phyloP scores from a whole-genome alignment of 2,797 vertebrate genomes.

The Rhinella marina region DNA sequence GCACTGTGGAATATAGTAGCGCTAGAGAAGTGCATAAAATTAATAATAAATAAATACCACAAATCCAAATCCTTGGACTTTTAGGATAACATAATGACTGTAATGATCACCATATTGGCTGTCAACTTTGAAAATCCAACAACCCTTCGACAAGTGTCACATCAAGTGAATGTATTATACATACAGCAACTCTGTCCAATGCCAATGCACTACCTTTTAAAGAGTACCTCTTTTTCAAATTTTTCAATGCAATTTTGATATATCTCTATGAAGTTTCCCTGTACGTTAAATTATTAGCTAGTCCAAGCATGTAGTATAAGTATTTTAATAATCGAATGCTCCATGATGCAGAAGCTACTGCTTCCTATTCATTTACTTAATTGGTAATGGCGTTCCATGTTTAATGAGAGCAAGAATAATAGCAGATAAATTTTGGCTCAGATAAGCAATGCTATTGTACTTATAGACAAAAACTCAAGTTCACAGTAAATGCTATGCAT shows the following conservation, averaged over 20 bases:
- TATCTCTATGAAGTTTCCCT: neutral
- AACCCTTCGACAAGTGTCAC: neutral
- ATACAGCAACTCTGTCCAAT: no score
- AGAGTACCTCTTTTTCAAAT: no score
- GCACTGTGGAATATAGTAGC: no score
- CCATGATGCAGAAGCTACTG: neutral
- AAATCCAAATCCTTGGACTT: neutral
- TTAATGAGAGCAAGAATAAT: neutral
- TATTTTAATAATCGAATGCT: neutral
- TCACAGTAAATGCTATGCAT: slow-evolving; percentile 17
- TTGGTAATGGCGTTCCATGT: neutral
- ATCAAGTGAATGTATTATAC: neutral
- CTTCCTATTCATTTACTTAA: neutral
- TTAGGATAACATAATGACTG: neutral
- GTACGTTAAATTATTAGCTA: neutral
- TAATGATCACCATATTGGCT: neutral
- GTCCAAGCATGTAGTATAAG: neutral
- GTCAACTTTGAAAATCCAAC: neutral
- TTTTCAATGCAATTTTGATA: no score
- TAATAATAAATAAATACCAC: no score
- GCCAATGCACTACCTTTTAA: no score
- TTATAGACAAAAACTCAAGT: slow-evolving; percentile 5
- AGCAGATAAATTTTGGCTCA: neutral
- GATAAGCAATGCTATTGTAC: neutral
- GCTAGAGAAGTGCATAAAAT: no score